Base-by-base conservation (phyloP, 2,888 invertebrate species). In the Amphipyra tragopoginis region DNA sequence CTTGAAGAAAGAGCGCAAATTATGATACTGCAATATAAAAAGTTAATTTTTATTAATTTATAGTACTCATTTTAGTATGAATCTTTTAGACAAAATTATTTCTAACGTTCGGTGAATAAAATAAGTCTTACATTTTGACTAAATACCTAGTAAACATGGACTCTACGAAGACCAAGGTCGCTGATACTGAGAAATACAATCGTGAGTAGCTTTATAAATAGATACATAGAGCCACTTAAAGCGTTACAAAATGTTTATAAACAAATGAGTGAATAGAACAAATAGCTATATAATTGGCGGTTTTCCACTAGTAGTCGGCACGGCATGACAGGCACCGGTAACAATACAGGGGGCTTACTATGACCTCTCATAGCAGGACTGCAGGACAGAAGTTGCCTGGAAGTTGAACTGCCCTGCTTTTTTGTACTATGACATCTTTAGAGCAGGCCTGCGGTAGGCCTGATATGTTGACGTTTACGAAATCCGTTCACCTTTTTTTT, bases 11-110 rank as follows among this genome's bases (percentile, higher is more conserved):
- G 77, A 84, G 76, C 80, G 72, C 75, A 86, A 87, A 88, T 82
- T 84, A 87, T 86, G 84, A 80, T 84, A 82, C 88, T 85, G 83
- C 80, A 86, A 86, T 39, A 34, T 80, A 82, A 82, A 81, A 83
- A 83, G 78, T 78, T 78, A 79, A 71, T 80, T 75, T 79, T 68
- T 57, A 65, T 64, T 74, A 64, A 82, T 72, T 64, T 72, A 61
- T 55, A 82, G 14, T 59, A 47, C 7, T 43, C 14, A 33, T 29
- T 72, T 69, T 69, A 64, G 5, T 65, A 67, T 63, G 65, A 64
- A 66, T 48, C 34, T 0, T 55, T 73, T 74, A 83, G 78, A 38
- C 48, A 48, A 39, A 64, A 58, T 59, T 69, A 52, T 75, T 65
- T 45, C 6, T 61, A 54, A 60, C 36, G 56, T 65, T 63, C 53